Percentiles rank a stretch among this genome's conserved stretches.
Conservation (phyloP, 1,140 invertebrate species). For the Limonius californicus region DNA sequence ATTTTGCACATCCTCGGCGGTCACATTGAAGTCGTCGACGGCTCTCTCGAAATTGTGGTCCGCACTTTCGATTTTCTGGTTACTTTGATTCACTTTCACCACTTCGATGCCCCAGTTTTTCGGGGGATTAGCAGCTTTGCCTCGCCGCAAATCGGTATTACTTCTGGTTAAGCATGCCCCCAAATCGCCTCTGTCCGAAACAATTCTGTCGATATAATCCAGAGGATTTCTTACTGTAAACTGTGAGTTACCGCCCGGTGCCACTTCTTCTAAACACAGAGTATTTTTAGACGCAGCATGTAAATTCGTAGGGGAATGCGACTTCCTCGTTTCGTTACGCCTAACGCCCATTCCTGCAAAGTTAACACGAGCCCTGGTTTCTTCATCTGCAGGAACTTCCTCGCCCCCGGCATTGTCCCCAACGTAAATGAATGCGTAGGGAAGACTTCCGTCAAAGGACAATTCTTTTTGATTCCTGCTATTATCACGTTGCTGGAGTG, state of each 20-base stretch:
- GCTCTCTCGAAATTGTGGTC: constrained; percentile 40
- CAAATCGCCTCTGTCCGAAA: constrained; percentile 7
- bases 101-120: not conserved
- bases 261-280: constrained; percentile 12
- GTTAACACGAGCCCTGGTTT: not conserved
- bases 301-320: constrained; percentile 6
- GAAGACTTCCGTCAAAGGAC: too few species aligned
- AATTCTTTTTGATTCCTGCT: not conserved
- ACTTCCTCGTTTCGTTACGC: constrained; percentile 8
- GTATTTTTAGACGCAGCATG: constrained; percentile 15
- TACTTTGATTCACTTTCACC: constrained; percentile 1
- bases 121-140: constrained; percentile 15
- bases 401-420: not conserved
- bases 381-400: not conserved
- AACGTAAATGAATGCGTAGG: not conserved
- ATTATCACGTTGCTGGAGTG: not conserved
- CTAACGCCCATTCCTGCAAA: constrained; percentile 5
- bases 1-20: constrained; percentile 42
- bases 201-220: constrained; percentile 13
- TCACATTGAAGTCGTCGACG: constrained; percentile 42
- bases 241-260: constrained; percentile 15
- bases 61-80: constrained; percentile 13
- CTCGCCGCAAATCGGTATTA: constrained; percentile 18
- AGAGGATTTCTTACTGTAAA: constrained; percentile 15
- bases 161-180: constrained; percentile 14